Conservation (phyloP, 2,888 invertebrate species). For the Bembecia ichneumoniformis region DNA sequence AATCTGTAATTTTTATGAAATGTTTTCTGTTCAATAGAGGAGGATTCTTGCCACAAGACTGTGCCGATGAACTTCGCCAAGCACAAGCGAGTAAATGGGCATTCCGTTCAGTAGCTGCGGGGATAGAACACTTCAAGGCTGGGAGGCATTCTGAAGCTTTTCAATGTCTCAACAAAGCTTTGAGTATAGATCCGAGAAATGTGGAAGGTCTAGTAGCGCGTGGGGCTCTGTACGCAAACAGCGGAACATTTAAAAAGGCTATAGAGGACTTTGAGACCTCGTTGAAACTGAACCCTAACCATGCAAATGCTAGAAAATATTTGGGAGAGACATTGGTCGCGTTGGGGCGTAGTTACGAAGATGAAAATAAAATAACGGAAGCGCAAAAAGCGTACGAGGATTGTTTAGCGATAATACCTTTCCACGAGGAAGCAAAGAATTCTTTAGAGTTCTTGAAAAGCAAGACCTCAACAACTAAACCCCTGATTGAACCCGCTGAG, state of each 20-base stretch:
- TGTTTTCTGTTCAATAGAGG: conserved; percentile 60
- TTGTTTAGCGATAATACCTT: conserved; percentile 86
- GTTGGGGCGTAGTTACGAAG: conserved; percentile 88
- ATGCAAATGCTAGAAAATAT: conserved; percentile 94
- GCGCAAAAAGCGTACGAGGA: conserved; percentile 88
- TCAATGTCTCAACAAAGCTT: conserved; percentile 92
- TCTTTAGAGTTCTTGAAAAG: conserved; percentile 86
- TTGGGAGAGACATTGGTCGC: conserved; percentile 94
- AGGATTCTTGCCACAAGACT: conserved; percentile 84
- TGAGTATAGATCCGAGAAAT: conserved; percentile 92
- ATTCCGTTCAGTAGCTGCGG: conserved; percentile 93
- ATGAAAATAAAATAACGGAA: conserved; percentile 87
- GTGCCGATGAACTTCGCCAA: conserved; percentile 87
- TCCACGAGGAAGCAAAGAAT: conserved; percentile 89
- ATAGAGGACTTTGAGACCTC: conserved; percentile 96
- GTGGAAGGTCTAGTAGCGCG: conserved; percentile 93
- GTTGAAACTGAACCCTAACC: conserved; percentile 87
- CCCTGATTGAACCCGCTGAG: conserved; percentile 76
- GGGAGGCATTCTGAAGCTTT: conserved; percentile 95
- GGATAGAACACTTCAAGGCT: conserved; percentile 94
- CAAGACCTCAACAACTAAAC: conserved; percentile 72
- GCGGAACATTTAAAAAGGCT: conserved; percentile 93
- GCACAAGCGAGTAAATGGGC: conserved; percentile 95
- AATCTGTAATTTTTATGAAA: not conserved
- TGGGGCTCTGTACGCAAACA: conserved; percentile 93